These are phyloP conservation scores for Bellardia bayeri DNA, from an alignment of 2,888 invertebrate species.

Conservation along the genomic window DNA sequence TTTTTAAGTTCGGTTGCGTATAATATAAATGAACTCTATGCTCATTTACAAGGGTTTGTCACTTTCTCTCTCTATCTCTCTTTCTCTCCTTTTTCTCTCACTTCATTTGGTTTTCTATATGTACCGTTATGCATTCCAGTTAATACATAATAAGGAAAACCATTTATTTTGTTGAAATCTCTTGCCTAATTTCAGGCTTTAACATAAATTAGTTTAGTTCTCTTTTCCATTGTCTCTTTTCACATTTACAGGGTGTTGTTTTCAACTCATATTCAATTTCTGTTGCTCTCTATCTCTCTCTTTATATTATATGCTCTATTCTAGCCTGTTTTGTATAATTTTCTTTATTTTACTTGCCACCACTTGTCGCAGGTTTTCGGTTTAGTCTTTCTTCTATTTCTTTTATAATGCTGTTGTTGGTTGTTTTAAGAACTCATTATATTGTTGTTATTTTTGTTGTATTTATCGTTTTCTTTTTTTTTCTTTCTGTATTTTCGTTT, in stretches of 20 bases:
- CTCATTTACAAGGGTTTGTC: slow-evolving; percentile 16
- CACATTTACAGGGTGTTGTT: slow-evolving; percentile 35
- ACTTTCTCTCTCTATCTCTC: slow-evolving; percentile 1
- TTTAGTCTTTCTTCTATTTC: slow-evolving; percentile 34
- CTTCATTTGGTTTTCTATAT: slow-evolving; percentile 7
- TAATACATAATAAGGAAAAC: slow-evolving; percentile 3
- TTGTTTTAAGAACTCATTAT: slow-evolving; percentile 41
- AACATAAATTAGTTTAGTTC: slow-evolving; percentile 1
- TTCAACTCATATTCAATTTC: not conserved
- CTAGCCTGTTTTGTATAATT: slow-evolving; percentile 4
- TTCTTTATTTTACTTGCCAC: slow-evolving; percentile 51
- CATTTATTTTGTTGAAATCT: slow-evolving; percentile 31
- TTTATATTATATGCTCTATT: slow-evolving; percentile 23
- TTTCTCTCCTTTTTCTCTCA: slow-evolving; percentile 21
- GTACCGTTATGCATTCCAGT: slow-evolving; percentile 38
- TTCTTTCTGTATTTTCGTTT: slow-evolving; percentile 23
- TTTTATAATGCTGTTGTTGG: slow-evolving; percentile 18
- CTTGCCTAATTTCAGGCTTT: slow-evolving; percentile 55
- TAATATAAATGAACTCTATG: slow-evolving; percentile 21
- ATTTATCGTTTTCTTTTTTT: slow-evolving; percentile 36
- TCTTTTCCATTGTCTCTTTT: slow-evolving; percentile 28
- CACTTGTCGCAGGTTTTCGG: slow-evolving; percentile 64
- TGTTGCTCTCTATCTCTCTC: slow-evolving; percentile 31
- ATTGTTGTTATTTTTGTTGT: slow-evolving; percentile 33
- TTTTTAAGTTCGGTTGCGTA: slow-evolving; percentile 9